phyloP scores from a whole-genome alignment of 64 coral and sea anemone species.

The Actinia tenebrosa region DNA sequence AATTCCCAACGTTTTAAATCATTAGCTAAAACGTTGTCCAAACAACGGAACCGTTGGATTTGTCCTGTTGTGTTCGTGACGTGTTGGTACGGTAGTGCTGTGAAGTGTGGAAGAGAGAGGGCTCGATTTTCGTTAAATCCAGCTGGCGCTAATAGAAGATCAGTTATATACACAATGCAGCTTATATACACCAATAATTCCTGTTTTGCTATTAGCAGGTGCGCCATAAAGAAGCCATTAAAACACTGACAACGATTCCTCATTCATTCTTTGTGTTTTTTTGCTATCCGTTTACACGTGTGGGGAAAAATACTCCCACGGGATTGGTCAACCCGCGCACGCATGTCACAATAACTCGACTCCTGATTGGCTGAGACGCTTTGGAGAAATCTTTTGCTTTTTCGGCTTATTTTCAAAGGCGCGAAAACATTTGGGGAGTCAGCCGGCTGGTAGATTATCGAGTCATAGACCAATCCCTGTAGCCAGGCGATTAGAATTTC shows the following conservation, averaged over 20 bases:
- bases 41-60: not conserved
- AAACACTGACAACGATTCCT: not conserved
- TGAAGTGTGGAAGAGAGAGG: not conserved
- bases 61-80: too few relatives aligned
- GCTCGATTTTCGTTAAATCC: not conserved
- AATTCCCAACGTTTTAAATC: not conserved
- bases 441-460: conserved; percentile 10
- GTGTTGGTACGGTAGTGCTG: not conserved
- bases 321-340: not conserved
- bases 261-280: not conserved
- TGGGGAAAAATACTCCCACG: not conserved
- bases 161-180: not conserved
- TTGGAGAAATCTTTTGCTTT: conserved; percentile 14
- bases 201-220: not conserved
- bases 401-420: conserved; percentile 29
- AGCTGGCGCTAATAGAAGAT: not conserved
- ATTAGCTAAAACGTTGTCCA: not conserved
- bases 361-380: not conserved
- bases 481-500: not conserved
- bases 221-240: conserved; percentile 20
- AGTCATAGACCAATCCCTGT: conserved; percentile 8
- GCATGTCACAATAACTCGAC: not conserved
- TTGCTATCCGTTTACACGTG: conserved; percentile 1
- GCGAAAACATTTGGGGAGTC: conserved; percentile 11
- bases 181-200: not conserved